Evolutionary conservation across 2,797 vertebrate genomes (phyloP).

Genomic region (Mus caroli): DNA sequence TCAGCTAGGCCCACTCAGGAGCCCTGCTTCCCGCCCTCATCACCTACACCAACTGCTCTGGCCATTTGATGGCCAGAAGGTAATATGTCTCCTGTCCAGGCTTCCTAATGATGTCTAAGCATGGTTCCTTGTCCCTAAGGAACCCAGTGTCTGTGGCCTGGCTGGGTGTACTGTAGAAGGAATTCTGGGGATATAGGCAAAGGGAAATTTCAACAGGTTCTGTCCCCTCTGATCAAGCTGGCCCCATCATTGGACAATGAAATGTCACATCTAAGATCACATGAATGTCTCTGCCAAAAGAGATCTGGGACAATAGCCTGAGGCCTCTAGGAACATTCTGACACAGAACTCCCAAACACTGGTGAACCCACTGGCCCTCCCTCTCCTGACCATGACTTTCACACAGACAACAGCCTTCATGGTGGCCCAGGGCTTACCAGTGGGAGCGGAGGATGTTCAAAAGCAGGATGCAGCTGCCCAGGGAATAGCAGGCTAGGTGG

Average conservation of each 20-base stretch:
- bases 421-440: conserved; percentile 90
- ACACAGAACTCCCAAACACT: neutral
- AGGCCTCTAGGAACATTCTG: neutral
- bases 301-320: neutral
- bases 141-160: neutral
- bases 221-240: neutral
- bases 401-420: neutral
- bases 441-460: conserved; percentile 95
- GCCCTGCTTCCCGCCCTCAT: neutral
- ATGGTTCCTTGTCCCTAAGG: neutral
- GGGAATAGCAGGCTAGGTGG: conserved; percentile 92
- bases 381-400: neutral
- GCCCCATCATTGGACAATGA: neutral
- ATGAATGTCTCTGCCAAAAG: neutral
- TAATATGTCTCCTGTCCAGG: neutral
- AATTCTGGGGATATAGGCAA: neutral
- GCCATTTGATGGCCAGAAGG: neutral
- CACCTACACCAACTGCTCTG: neutral
- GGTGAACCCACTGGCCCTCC: too few species aligned
- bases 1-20: neutral
- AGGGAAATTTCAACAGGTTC: neutral
- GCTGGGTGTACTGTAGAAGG: neutral
- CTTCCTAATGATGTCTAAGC: neutral
- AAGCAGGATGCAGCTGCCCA: conserved; percentile 91
- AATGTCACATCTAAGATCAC: neutral